Evolutionary conservation across 2,888 invertebrate species (phyloP), one percentile per base, ranked within the genome.

Genomic region (Steinernema scapterisci): DNA sequence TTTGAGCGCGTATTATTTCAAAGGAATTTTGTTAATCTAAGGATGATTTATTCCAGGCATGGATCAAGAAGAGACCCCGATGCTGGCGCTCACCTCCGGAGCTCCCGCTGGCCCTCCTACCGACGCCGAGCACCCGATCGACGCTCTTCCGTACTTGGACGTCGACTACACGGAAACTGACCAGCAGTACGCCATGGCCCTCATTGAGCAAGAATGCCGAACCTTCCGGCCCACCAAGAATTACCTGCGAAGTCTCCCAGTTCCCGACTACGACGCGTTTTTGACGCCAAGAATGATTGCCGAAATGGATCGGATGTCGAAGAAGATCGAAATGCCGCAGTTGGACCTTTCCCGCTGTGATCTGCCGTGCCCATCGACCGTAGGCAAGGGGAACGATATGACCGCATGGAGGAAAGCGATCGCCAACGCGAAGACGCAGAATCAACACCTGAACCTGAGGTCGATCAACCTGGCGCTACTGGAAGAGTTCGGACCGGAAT

Each of bases 151-250:
- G 16, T 63, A 63, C 16, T n/a, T 63, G 63, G 80, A 79, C 74
- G 79, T 80, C 1, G 80, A 84, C 11, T 85, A 85, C 77, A 83
- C 82, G 44, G 86, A 86, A 51, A 38, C 74, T 19, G 83, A 83
- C 56, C 80, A 79, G 38, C 83, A 85, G 74, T 75, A 80, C 94
- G 97, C 97, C 0, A 89, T 95, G 85, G 93, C 94, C 9, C 93
- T 99, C 92, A 96, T 99, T 0, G 97, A 99, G 89, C 97, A 99
- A 88, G 97, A 99, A 91, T 97, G 96, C 75, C 74, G 80, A 77
- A 77, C 80, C 19, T 99, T 96, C 88, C 91, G 97, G 78, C 97
- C 97, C 0, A 97, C 97, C 0, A 97, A 97, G 89, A 97, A 99
- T 89, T 99, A 99, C 88, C 89, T 99, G 78, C 97, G 97, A 88